Evolutionary conservation across 2,113 vertebrate species (phyloP).

Genomic region (Gnathonemus longibarbis): DNA sequence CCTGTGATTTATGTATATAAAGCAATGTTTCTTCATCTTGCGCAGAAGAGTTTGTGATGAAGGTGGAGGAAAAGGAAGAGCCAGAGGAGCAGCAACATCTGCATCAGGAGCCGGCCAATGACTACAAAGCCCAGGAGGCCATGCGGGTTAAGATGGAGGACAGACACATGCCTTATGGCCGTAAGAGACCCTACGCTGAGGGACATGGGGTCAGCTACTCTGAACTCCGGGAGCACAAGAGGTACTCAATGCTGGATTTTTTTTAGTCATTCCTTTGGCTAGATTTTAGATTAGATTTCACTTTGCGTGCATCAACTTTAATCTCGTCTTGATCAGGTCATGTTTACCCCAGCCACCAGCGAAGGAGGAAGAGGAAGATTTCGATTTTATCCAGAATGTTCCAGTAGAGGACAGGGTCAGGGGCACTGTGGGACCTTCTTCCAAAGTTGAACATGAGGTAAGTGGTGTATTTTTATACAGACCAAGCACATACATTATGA

Average conservation of each 20-base stretch:
- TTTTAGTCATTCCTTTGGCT: not conserved
- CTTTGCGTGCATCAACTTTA: not conserved
- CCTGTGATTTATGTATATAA: not conserved
- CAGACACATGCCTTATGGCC: constrained; percentile 42
- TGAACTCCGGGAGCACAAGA: constrained; percentile 66
- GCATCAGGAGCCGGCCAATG: constrained; percentile 10
- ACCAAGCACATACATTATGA: not conserved
- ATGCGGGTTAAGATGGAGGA: constrained; percentile 37
- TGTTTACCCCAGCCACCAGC: constrained; percentile 69
- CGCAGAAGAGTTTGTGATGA: not conserved
- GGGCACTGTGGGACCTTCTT: constrained; percentile 63
- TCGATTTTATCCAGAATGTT: constrained; percentile 69
- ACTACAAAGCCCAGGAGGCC: constrained; percentile 13
- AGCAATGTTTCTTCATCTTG: not conserved
- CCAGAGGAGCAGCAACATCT: constrained; percentile 21
- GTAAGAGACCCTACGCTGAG: constrained; percentile 67
- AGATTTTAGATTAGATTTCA: not conserved
- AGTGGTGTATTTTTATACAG: constrained; percentile 21
- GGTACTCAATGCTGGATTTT: constrained; percentile 38
- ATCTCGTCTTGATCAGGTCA: constrained; percentile 41
- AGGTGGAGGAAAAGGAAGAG: constrained; percentile 4
- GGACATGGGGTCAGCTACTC: constrained; percentile 60
- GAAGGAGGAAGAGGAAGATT: constrained; percentile 71
- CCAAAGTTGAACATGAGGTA: constrained; percentile 73
- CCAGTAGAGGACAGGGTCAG: constrained; percentile 53